Conservation (phyloP, 2,888 invertebrate genomes). For the Eumerus sabulonum region DNA sequence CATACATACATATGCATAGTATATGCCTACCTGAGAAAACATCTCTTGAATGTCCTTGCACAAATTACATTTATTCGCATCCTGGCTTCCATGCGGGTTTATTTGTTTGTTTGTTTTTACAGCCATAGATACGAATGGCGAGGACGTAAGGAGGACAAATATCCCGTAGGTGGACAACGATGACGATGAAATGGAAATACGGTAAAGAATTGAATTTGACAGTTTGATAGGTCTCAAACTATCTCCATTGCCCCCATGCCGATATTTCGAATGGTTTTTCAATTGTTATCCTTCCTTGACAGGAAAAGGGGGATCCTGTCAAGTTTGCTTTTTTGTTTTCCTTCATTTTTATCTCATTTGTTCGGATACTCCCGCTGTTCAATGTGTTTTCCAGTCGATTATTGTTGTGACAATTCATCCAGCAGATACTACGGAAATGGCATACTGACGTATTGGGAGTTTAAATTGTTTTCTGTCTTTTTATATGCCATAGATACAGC, state of each 20-base stretch:
- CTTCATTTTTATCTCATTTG: neutral
- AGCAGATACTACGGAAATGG: conserved; percentile 37
- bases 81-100: conserved; percentile 1
- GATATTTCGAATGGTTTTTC: conserved; percentile 40
- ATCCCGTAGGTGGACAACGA: conserved; percentile 40
- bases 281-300: conserved; percentile 38
- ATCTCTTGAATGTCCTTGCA: conserved; percentile 53
- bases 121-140: neutral
- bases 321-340: neutral
- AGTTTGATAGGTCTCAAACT: conserved; percentile 47
- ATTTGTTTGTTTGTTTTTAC: neutral
- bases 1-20: too few species aligned
- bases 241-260: conserved; percentile 11
- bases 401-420: conserved; percentile 54
- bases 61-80: conserved; percentile 55
- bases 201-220: conserved; percentile 61
- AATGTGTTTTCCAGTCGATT: conserved; percentile 34
- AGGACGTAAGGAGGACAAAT: conserved; percentile 24
- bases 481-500: neutral
- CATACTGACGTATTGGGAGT: neutral
- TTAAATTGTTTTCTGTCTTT: too few species aligned
- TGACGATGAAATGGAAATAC: conserved; percentile 47
- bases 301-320: too few species aligned
- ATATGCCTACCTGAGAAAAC: conserved; percentile 25
- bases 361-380: neutral